Evolutionary conservation across 2,113 vertebrate species (phyloP), one percentile per base, ranked within the genome.

Genomic region (Ceyx melanurus): DNA sequence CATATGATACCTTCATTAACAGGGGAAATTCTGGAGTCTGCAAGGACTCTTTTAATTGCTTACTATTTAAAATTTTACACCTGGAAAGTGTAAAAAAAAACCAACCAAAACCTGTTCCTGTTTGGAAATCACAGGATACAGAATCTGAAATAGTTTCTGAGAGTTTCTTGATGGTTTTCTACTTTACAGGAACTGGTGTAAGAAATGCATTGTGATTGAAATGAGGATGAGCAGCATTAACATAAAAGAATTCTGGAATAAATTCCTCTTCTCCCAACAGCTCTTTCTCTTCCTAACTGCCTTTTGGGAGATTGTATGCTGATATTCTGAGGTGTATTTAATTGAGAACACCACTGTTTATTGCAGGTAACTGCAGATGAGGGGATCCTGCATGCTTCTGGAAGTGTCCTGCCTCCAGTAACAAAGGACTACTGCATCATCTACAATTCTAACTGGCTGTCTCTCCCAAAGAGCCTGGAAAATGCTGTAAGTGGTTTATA

Each of bases 351-450:
- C 74, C 20, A 11, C 89, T 61, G 65, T 96, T 53, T 94, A 5
- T 95, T 93, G 67, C 91, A 99, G 99, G 93, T 97, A 61, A 96
- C 94, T 75, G 98, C 98, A 74, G 97, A 98, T 77, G 98, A 98
- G 87, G 99, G 98, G 5, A 96, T 99, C 82, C 93, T 99, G 73
- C 98, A 98, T 1, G 97, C 98, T 19, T 98, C 97, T 72, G 95
- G 96, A 85, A 90, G 37, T 33, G 97, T 73, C 71, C 37, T 13
- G 3, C 40, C 82, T 71, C 46, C 91, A 1, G 81, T 42, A 7
- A 91, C 93, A 25, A 98, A 95, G 94, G 98, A 99, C 43, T 99
- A 98, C 95, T 99, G 99, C 87, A 93, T 99, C 28, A 94, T 98
- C 13, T 98, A 98, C 96, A 99, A 98, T 92, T 96, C 98, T 7